A percentile compares a stretch with the other conserved stretches of the same genome.
These are phyloP conservation scores for Apoda limacodes DNA, from an alignment of 2,888 invertebrate species.

Conservation along the genomic window DNA sequence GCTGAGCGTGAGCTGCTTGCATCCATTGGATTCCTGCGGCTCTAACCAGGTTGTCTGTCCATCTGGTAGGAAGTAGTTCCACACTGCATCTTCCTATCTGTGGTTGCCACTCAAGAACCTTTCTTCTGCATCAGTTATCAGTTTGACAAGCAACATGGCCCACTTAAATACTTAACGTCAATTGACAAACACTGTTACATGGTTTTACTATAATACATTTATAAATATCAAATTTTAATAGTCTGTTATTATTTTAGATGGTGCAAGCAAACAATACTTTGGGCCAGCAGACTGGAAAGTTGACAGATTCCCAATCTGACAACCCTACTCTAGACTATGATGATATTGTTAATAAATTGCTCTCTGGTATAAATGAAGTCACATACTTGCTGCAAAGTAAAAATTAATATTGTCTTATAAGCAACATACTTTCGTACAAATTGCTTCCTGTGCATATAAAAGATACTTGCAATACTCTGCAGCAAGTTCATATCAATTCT, in stretches of 20 bases:
- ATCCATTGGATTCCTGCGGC: no score
- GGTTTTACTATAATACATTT: background rate
- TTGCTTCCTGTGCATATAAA: no score
- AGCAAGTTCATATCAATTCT: no score
- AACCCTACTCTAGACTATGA: slow-evolving; percentile 35
- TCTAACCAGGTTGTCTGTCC: no score
- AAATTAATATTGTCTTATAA: slow-evolving; percentile 24
- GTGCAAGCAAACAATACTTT: slow-evolving; percentile 41
- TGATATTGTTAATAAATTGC: slow-evolving; percentile 40
- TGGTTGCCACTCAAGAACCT: no score
- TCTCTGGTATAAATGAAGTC: slow-evolving; percentile 48
- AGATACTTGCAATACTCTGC: no score
- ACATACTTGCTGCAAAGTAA: slow-evolving; percentile 45
- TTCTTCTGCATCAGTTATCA: no score
- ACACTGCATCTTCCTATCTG: no score
- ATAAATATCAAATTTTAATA: slow-evolving; percentile 3
- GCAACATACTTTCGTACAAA: no score
- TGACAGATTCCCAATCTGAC: slow-evolving; percentile 23
- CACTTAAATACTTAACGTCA: background rate
- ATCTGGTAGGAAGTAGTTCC: no score
- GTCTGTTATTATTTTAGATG: slow-evolving; percentile 35
- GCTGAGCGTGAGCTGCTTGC: no score
- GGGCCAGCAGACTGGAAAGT: slow-evolving; percentile 32
- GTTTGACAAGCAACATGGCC: no score
- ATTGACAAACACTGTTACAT: background rate